Base-by-base conservation (phyloP, 2,797 vertebrate genomes). In the Pseudochromis fuscus region DNA sequence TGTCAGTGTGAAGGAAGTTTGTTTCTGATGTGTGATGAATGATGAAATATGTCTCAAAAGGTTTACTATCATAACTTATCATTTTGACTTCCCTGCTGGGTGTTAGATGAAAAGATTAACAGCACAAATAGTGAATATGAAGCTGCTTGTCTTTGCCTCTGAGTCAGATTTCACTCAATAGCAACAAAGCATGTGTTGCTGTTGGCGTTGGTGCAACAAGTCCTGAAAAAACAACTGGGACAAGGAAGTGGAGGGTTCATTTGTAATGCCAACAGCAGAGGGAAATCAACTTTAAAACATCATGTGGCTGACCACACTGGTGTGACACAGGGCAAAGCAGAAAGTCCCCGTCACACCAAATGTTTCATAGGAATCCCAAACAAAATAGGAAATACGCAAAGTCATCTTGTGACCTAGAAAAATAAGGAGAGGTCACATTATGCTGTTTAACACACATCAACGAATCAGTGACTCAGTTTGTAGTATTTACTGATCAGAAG, bases 301-400 rank as follows among this genome's bases (percentile, higher is more conserved):
- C 61, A 81, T 71, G 12, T 11, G 10, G 7, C 2, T 85, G 37
- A 67, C 53, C 42, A 65, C 45, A 70, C 0, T 15, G 1, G 0
- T 11, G 11, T 12, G 46, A 66, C 74, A 19, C 49, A 46, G 1
- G 13, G 6, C 4, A 21, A 13, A 12, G 19, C 1, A 45, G 38
- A 85, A 88, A 84, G 62, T 57, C 75, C 82, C 83, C 53, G 5
- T 33, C 0, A 71, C 50, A 24, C 44, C 38, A 48, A 1, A 0
- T 8, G 13, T 2, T 19, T 48, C 15, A 23, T 1, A 1, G 12
- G 10, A 46, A 49, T 6, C 13, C 4, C 2, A 72, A 69, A 50
- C 4, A 55, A 72, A 58, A 25, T 1, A 10, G 38, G 71, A 63
- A 70, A 33, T 5, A 23, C 16, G 4, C 1, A 24, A 49, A 27